Percentiles rank a stretch among this genome's conserved stretches.
These are phyloP conservation scores for Zonitis immaculata DNA, from an alignment of 2,888 invertebrate genomes.

Conservation along the genomic window DNA sequence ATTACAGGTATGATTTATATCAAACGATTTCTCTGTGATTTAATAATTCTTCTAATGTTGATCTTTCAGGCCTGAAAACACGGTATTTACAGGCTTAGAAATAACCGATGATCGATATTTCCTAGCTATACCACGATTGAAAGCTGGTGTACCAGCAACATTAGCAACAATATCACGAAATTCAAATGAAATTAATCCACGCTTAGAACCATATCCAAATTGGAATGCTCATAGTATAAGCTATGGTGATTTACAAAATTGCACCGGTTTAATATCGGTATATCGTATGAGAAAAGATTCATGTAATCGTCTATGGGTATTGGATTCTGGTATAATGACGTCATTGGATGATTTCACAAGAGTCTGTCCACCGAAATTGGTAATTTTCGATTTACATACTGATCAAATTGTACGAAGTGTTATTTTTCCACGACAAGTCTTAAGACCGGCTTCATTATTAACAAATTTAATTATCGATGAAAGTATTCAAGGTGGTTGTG, in stretches of 20 bases:
- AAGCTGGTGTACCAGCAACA: constrained; percentile 73
- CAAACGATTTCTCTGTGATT: too few relatives aligned
- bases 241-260: constrained; percentile 67
- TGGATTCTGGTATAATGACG: constrained; percentile 72
- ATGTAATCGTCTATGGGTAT: constrained; percentile 75
- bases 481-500: constrained; percentile 61
- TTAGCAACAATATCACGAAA: constrained; percentile 64
- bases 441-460: constrained; percentile 69
- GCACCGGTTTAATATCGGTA: constrained; percentile 72
- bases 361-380: constrained; percentile 73
- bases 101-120: constrained; percentile 68
- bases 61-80: constrained; percentile 68
- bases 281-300: constrained; percentile 71
- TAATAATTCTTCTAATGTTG: too few relatives aligned
- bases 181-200: constrained; percentile 62
- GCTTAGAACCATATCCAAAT: constrained; percentile 42
- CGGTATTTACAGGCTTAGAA: constrained; percentile 73
- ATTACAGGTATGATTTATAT: constrained; percentile 35
- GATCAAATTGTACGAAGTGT: constrained; percentile 66
- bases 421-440: constrained; percentile 67
- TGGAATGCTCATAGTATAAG: constrained; percentile 68
- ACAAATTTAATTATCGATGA: constrained; percentile 79
- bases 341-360: constrained; percentile 63
- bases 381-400: constrained; percentile 72
- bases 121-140: constrained; percentile 68